Percentiles rank a stretch among this genome's conserved stretches.
Evolutionary conservation across 2,113 vertebrate genomes (phyloP).

Genomic region (Nyctereutes procyonoides): DNA sequence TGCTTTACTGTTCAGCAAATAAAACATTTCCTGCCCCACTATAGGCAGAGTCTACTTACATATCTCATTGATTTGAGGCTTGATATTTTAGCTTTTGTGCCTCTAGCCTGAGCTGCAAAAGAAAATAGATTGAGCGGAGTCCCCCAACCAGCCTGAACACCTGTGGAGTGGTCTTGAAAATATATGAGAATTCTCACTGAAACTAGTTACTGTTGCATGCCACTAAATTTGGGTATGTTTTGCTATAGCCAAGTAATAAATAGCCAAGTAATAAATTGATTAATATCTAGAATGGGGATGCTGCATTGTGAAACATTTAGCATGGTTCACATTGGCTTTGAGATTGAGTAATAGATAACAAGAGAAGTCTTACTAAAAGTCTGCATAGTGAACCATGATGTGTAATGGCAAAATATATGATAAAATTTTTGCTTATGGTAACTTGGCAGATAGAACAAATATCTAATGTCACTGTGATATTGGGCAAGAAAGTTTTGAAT

Average conservation of each 20-base stretch:
- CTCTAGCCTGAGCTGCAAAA: background rate
- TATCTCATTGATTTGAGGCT: background rate
- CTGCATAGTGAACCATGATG: background rate
- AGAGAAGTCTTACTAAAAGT: background rate
- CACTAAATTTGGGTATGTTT: background rate
- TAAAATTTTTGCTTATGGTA: background rate
- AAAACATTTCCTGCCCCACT: background rate
- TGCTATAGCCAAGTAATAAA: too few relatives aligned
- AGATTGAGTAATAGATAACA: background rate
- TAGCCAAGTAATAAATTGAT: background rate
- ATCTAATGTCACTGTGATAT: background rate
- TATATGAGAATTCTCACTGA: background rate
- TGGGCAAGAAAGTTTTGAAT: background rate
- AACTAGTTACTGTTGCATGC: background rate
- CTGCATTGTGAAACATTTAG: background rate
- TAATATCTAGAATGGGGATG: background rate
- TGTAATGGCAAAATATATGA: background rate
- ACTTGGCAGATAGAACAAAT: background rate
- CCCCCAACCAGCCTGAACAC: background rate
- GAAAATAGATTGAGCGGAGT: background rate
- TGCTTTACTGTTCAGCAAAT: background rate
- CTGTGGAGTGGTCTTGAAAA: background rate
- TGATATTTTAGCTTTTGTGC: background rate
- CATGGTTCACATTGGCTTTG: background rate
- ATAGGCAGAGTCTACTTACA: background rate